A percentile compares a stretch with the other conserved stretches of the same genome.
These are phyloP conservation scores for Macrobrachium nipponense DNA, from an alignment of 1,140 invertebrate species.

Conservation along the genomic window DNA sequence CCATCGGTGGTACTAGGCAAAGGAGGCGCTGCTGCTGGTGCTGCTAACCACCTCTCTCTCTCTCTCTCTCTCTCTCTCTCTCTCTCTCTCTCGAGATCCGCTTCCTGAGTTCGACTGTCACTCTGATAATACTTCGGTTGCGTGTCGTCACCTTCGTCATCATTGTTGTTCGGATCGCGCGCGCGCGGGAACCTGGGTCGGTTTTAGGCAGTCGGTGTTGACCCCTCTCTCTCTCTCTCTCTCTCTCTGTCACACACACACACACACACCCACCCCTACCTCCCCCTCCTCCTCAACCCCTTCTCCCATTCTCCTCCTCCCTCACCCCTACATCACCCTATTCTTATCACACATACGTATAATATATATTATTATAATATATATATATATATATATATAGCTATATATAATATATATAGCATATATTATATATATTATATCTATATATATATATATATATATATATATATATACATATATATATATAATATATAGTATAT, in stretches of 20 bases:
- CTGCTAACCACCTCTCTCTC: background rate
- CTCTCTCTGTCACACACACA: background rate
- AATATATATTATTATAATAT: background rate
- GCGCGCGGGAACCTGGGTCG: no score
- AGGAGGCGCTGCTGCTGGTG: background rate
- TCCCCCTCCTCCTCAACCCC: background rate
- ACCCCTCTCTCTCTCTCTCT: background rate
- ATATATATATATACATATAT: conserved; percentile 21
- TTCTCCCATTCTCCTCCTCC: background rate
- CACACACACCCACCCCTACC: background rate
- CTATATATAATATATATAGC: conserved; percentile 8
- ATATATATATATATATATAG: background rate
- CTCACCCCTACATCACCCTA: no score
- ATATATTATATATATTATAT: conserved; percentile 10
- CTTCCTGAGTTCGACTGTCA: background rate
- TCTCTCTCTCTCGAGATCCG: conserved; percentile 16
- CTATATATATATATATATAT: conserved; percentile 34
- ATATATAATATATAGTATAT: background rate
- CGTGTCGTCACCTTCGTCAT: no score
- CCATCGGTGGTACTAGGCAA: background rate
- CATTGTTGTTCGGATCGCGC: no score
- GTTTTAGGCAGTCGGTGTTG: background rate
- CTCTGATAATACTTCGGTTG: background rate
- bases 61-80: conserved; percentile 2
- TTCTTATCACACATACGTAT: background rate